Evolutionary conservation across 2,888 invertebrate genomes (phyloP).

Genomic region (Steinernema hermaphroditum): DNA sequence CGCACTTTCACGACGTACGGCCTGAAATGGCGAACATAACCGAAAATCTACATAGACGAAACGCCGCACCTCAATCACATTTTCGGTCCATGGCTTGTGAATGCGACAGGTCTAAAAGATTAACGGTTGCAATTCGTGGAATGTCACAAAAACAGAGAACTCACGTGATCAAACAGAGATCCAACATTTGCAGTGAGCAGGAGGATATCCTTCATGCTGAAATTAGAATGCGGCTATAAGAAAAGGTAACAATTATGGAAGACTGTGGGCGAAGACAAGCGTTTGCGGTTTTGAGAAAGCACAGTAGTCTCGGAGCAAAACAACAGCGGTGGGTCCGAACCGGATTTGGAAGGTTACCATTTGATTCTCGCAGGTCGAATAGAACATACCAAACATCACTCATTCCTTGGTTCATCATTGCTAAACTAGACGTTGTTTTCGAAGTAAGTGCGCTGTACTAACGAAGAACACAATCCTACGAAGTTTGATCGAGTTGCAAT

Average conservation of each 20-base stretch:
- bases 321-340: constrained; percentile 14
- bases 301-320: not conserved
- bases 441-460: too few relatives aligned
- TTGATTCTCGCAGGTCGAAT: not conserved
- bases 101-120: constrained; percentile 37
- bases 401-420: too few relatives aligned
- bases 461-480: too few relatives aligned
- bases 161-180: constrained; percentile 60
- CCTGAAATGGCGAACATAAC: constrained; percentile 42
- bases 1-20: constrained; percentile 44
- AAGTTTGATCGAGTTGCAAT: too few relatives aligned
- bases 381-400: not conserved
- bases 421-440: too few relatives aligned
- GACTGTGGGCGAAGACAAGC: not conserved
- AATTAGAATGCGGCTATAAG: not conserved
- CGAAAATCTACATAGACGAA: not conserved
- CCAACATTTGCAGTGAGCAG: constrained; percentile 65
- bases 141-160: constrained; percentile 7
- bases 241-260: constrained; percentile 3
- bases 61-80: constrained; percentile 43
- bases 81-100: constrained; percentile 47
- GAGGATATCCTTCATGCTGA: constrained; percentile 45
- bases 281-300: constrained; percentile 23
- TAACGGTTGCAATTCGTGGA: not conserved
- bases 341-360: constrained; percentile 27